Conservation (phyloP, 2,797 vertebrate species). For the Alosa sapidissima region DNA sequence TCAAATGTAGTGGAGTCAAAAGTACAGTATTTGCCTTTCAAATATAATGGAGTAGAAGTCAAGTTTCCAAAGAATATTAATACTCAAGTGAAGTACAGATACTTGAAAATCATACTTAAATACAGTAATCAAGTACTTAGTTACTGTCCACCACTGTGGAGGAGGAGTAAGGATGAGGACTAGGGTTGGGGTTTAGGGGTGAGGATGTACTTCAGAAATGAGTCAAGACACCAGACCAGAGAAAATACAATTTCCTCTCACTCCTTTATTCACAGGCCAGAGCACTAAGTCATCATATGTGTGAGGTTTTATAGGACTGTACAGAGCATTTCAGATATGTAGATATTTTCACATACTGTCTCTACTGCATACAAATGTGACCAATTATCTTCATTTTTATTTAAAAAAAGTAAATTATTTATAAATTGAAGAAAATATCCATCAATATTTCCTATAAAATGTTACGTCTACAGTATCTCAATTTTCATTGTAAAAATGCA, state of each 20-base stretch:
- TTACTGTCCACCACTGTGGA: too few relatives aligned
- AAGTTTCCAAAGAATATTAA: too few relatives aligned
- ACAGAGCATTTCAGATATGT: neutral
- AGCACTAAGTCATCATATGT: neutral
- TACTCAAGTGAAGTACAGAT: too few relatives aligned
- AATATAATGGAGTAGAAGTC: too few relatives aligned
- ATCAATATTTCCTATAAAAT: slow-evolving; percentile 10
- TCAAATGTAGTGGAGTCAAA: too few relatives aligned
- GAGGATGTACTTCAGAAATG: too few relatives aligned
- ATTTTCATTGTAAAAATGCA: neutral
- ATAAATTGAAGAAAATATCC: slow-evolving; percentile 14
- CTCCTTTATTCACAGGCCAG: neutral
- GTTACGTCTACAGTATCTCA: slow-evolving; percentile 8
- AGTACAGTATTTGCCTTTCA: too few relatives aligned
- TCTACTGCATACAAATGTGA: neutral
- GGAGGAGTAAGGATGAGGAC: too few relatives aligned
- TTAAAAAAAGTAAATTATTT: slow-evolving; percentile 18
- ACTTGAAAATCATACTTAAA: too few relatives aligned
- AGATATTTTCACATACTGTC: neutral
- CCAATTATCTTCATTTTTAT: neutral
- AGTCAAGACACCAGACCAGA: neutral
- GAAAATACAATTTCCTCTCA: neutral
- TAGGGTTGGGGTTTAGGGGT: too few relatives aligned
- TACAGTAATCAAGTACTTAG: too few relatives aligned
- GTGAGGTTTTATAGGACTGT: neutral